phyloP scores from a whole-genome alignment of 1,140 invertebrate species.

The Ptiloglossa arizonensis region DNA sequence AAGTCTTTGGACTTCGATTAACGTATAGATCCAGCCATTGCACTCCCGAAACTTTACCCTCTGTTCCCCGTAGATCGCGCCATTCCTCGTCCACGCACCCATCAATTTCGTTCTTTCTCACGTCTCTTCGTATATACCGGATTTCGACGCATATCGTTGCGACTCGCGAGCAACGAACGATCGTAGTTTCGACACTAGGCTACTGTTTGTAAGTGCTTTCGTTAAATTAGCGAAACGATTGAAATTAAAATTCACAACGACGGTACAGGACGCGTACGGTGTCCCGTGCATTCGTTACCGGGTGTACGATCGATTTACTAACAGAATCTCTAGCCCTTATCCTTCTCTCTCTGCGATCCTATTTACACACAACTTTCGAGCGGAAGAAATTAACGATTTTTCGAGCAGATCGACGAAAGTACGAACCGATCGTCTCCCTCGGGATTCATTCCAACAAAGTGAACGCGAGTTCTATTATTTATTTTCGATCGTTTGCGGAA shows the following conservation, averaged over 20 bases:
- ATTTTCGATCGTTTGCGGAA: too few relatives aligned
- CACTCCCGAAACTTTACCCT: not conserved
- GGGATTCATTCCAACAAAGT: not conserved
- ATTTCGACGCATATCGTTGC: too few relatives aligned
- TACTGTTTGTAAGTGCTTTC: not conserved
- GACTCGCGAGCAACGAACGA: too few relatives aligned
- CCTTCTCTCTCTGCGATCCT: not conserved
- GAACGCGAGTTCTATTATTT: too few relatives aligned
- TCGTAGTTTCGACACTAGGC: not conserved
- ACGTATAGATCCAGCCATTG: constrained; percentile 46
- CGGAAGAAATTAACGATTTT: not conserved
- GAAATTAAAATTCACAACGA: not conserved
- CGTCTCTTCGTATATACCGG: too few relatives aligned
- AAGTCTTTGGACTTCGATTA: constrained; percentile 51
- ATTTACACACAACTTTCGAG: not conserved
- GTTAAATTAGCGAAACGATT: not conserved
- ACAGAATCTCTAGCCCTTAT: not conserved
- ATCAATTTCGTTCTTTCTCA: too few relatives aligned
- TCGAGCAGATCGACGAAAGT: too few relatives aligned
- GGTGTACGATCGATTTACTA: too few relatives aligned
- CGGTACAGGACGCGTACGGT: too few relatives aligned
- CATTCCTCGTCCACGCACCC: not conserved
- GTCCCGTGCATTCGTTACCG: too few relatives aligned
- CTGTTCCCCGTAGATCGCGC: not conserved
- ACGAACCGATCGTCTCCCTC: too few relatives aligned